Evolutionary conservation across 2,113 vertebrate species (phyloP).

Genomic region (Lipotes vexillifer): DNA sequence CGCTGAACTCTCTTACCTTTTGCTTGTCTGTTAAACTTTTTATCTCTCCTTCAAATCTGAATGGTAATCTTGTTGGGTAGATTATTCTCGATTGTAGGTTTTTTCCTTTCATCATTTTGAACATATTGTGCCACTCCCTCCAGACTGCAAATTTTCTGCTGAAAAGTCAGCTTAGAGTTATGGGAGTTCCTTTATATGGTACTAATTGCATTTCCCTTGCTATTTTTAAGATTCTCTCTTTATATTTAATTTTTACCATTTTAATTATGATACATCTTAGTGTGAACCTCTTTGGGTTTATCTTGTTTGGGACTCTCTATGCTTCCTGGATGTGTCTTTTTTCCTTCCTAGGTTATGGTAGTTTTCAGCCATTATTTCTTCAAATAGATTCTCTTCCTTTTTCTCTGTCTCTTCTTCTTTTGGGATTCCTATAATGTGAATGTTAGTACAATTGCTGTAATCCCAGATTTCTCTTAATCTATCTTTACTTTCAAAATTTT

Average conservation of each 20-base stretch:
- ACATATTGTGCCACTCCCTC: background rate
- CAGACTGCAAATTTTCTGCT: background rate
- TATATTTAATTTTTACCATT: background rate
- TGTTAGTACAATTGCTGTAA: background rate
- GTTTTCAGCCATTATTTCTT: background rate
- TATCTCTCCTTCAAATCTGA: background rate
- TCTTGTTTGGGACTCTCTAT: background rate
- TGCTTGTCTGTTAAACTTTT: background rate
- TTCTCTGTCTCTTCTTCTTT: background rate
- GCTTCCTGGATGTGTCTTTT: background rate
- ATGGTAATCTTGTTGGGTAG: background rate
- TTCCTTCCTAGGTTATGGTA: background rate
- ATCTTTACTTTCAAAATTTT: rapidly evolving
- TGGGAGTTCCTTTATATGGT: background rate
- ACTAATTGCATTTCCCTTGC: background rate
- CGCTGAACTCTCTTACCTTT: background rate
- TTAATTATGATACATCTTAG: background rate
- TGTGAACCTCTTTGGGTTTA: background rate
- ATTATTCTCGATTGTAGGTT: background rate
- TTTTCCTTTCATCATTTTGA: background rate
- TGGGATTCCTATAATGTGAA: background rate
- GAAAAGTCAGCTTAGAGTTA: background rate
- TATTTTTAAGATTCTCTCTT: background rate
- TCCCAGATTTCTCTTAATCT: background rate
- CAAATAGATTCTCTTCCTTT: background rate